A percentile compares a stretch with the other conserved stretches of the same genome.
Evolutionary conservation across 2,797 vertebrate genomes (phyloP).

Genomic region (Macrochelys suwanniensis): DNA sequence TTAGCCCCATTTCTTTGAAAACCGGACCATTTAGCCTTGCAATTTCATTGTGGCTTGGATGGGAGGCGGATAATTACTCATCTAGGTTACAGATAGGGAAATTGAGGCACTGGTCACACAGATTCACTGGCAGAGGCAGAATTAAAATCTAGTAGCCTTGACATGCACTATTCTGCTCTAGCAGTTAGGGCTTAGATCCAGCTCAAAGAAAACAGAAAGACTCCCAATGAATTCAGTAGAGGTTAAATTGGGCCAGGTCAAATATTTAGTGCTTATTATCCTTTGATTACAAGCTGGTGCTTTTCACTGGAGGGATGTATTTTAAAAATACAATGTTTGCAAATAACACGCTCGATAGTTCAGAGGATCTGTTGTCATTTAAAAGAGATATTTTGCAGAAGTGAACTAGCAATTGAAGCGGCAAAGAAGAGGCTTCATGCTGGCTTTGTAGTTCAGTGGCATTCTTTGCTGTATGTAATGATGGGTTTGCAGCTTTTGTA

Average conservation of each 20-base stretch:
- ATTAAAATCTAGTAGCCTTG: neutral
- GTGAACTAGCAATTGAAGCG: neutral
- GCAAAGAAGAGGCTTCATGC: neutral
- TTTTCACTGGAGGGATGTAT: neutral
- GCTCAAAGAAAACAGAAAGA: neutral
- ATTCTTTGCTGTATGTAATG: neutral
- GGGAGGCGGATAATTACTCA: neutral
- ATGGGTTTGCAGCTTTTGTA: neutral
- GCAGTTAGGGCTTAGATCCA: neutral
- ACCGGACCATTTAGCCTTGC: accelerated
- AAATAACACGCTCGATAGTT: neutral
- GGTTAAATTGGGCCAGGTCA: neutral
- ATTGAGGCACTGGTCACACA: accelerated
- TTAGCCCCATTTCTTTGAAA: accelerated
- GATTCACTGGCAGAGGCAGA: neutral
- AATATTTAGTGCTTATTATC: accelerated
- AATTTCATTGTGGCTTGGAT: accelerated
- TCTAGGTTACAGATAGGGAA: neutral
- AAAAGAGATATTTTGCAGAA: neutral
- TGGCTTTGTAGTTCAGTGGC: neutral
- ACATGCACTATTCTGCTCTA: neutral
- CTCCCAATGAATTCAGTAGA: neutral
- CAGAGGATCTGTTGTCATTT: neutral
- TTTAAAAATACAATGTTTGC: neutral
- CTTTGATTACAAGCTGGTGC: accelerated